These are phyloP conservation scores for Alviniconcha marisindica DNA, from an alignment of 1,140 invertebrate genomes.

Conservation along the genomic window DNA sequence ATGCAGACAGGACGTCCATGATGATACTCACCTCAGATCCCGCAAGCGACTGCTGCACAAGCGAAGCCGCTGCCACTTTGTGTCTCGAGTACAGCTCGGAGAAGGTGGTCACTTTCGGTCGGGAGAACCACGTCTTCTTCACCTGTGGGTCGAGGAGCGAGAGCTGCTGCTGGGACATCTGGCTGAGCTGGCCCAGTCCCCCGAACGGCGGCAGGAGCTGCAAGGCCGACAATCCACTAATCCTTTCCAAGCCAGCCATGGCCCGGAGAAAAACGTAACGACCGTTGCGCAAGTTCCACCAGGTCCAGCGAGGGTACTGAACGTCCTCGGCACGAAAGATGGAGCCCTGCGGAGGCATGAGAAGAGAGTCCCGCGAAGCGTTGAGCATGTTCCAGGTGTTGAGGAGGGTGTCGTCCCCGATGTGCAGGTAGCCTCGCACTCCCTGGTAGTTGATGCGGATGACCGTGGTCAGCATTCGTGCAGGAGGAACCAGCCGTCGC, in stretches of 20 bases:
- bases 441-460: neutral
- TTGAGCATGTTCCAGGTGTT: constrained; percentile 37
- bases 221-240: neutral
- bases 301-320: neutral
- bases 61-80: too few species aligned
- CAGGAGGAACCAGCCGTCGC: neutral
- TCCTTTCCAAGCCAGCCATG: constrained; percentile 11
- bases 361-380: constrained; percentile 17
- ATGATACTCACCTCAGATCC: too few species aligned
- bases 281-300: neutral
- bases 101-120: too few species aligned
- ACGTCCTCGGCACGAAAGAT: neutral
- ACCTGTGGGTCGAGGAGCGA: too few species aligned
- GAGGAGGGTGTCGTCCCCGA: constrained; percentile 40
- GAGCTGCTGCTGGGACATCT: too few species aligned
- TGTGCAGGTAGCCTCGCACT: constrained; percentile 37
- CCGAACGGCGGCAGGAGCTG: neutral
- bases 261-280: neutral
- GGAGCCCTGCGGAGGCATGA: neutral
- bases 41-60: too few species aligned
- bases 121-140: too few species aligned
- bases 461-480: neutral
- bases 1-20: too few species aligned
- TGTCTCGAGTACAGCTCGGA: too few species aligned
- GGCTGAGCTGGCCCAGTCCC: too few species aligned